These are phyloP conservation scores for Peromyscus californicus DNA, from an alignment of 2,113 vertebrate species.

Conservation along the genomic window DNA sequence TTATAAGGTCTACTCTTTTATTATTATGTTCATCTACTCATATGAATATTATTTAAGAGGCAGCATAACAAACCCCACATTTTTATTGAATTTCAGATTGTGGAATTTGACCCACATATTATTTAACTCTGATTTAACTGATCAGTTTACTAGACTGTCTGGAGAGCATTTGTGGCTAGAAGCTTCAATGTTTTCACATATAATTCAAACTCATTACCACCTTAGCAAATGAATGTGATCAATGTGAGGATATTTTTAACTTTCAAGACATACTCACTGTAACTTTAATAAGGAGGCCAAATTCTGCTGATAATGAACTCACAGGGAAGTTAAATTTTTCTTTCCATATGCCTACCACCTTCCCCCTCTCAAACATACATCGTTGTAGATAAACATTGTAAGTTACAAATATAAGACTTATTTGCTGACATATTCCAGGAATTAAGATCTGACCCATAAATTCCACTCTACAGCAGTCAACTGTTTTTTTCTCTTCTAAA, in stretches of 20 bases:
- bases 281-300: conserved; percentile 56
- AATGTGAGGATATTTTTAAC: conserved; percentile 55
- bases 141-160: conserved; percentile 66
- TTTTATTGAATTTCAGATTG: conserved; percentile 61
- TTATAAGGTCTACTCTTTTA: conserved; percentile 35
- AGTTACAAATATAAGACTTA: conserved; percentile 55
- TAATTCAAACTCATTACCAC: conserved; percentile 69
- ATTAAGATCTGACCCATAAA: conserved; percentile 78
- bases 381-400: conserved; percentile 71
- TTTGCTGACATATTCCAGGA: conserved; percentile 76
- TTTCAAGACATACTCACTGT: conserved; percentile 64
- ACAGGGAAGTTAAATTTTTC: conserved; percentile 52
- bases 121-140: conserved; percentile 61
- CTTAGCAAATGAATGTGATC: conserved; percentile 68
- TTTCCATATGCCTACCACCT: neutral
- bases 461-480: conserved; percentile 56
- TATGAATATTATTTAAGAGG: conserved; percentile 44
- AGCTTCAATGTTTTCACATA: conserved; percentile 60
- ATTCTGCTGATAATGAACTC: conserved; percentile 52
- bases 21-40: conserved; percentile 29
- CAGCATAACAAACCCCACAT: conserved; percentile 46
- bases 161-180: conserved; percentile 41
- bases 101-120: conserved; percentile 65
- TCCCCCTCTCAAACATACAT: conserved; percentile 23
- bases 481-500: conserved; percentile 62